Evolutionary conservation across 2,888 invertebrate species (phyloP).

Genomic region (Drosophila stalkeri): DNA sequence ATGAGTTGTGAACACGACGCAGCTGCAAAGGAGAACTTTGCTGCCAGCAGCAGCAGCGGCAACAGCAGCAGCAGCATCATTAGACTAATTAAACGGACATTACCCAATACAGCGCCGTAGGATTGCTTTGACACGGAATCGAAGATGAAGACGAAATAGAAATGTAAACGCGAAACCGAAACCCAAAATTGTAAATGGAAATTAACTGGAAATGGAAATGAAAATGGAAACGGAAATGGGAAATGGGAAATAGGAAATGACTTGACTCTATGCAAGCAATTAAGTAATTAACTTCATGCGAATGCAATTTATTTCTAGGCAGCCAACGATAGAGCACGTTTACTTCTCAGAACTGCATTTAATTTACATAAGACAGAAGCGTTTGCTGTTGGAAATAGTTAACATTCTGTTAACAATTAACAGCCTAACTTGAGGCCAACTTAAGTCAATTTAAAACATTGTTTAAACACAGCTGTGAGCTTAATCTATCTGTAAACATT

Average conservation of each 20-base stretch:
- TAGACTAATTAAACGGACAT: slow-evolving; percentile 57
- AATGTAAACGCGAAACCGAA: slow-evolving; percentile 5
- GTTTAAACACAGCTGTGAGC: not conserved
- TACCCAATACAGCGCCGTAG: slow-evolving; percentile 38
- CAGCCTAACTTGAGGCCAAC: not conserved
- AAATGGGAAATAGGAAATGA: not conserved
- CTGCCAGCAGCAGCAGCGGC: slow-evolving; percentile 5
- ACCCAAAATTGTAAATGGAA: slow-evolving; percentile 3
- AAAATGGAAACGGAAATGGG: not conserved
- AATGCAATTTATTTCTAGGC: not conserved
- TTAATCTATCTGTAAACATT: not conserved
- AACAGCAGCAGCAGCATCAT: slow-evolving; percentile 30
- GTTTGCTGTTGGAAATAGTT: not conserved
- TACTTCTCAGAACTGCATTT: not conserved
- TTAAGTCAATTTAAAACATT: not conserved
- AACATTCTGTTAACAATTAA: not conserved
- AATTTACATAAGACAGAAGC: not conserved
- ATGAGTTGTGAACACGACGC: slow-evolving; percentile 56
- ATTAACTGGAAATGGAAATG: not conserved
- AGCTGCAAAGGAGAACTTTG: slow-evolving; percentile 43
- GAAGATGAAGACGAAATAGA: slow-evolving; percentile 7
- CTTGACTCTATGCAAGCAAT: slow-evolving; percentile 7
- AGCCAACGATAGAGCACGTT: not conserved
- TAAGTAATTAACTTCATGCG: slow-evolving; percentile 1
- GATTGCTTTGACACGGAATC: slow-evolving; percentile 7